Percentiles rank a stretch among this genome's conserved stretches.
Conservation (phyloP, 2,113 vertebrate genomes). For the Sylvietta virens region DNA sequence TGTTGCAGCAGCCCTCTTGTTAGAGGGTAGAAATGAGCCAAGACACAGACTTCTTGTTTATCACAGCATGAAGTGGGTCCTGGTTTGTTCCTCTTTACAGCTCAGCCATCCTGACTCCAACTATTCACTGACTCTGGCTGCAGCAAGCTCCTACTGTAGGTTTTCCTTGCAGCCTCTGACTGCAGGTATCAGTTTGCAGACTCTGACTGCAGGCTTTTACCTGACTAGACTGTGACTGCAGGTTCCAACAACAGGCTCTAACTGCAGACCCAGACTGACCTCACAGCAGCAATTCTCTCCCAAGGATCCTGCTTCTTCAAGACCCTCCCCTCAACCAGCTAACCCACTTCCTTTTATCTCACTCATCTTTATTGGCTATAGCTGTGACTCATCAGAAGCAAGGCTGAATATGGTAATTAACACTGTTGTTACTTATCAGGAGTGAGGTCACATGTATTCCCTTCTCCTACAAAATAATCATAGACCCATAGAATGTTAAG, state of each 20-base stretch:
- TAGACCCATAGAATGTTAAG: too few species aligned
- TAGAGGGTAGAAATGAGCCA: background rate
- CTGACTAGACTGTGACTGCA: background rate
- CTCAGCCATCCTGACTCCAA: background rate
- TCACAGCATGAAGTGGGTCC: background rate
- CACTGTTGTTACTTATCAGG: background rate
- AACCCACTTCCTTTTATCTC: background rate
- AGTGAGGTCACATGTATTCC: background rate
- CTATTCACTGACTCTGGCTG: background rate
- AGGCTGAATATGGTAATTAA: background rate
- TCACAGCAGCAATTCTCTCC: background rate
- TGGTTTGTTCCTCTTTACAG: background rate
- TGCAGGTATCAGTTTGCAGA: background rate
- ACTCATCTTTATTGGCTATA: background rate
- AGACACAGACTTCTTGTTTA: background rate
- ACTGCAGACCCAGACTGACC: background rate
- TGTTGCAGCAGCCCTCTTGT: background rate
- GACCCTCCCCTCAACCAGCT: too few species aligned
- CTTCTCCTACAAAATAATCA: background rate
- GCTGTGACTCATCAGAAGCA: background rate
- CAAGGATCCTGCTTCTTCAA: background rate
- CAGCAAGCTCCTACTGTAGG: background rate
- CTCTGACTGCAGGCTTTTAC: background rate
- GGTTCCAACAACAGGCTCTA: background rate
- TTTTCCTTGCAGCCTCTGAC: background rate